Evolutionary conservation across 2,888 invertebrate species (phyloP).

Genomic region (Rotaria socialis): DNA sequence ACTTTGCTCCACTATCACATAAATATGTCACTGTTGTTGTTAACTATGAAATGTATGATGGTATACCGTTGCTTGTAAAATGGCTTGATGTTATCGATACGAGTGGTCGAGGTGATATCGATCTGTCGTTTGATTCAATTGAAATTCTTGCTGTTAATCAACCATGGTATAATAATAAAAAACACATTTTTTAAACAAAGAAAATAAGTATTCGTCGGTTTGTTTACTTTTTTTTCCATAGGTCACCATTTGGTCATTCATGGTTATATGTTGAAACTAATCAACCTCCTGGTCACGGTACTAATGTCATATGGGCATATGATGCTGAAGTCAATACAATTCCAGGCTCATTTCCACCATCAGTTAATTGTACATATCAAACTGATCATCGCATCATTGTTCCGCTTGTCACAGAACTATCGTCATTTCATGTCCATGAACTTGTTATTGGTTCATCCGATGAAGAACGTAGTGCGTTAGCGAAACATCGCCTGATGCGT

Average conservation of each 20-base stretch:
- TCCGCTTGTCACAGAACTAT: constrained; percentile 36
- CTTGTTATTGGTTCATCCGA: constrained; percentile 48
- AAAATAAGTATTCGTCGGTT: no score
- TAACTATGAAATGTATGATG: constrained; percentile 49
- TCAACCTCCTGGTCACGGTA: constrained; percentile 47
- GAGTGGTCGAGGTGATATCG: constrained; percentile 37
- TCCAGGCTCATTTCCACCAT: constrained; percentile 48
- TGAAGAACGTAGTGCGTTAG: constrained; percentile 47
- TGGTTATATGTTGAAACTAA: constrained; percentile 48
- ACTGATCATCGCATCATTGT: constrained; percentile 37
- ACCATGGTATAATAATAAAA: constrained; percentile 46
- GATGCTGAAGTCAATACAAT: constrained; percentile 47
- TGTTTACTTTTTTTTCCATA: neutral
- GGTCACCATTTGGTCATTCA: constrained; percentile 41
- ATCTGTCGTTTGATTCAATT: constrained; percentile 46
- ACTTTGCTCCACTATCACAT: constrained; percentile 47
- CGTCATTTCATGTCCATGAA: constrained; percentile 48
- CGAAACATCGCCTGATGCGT: constrained; percentile 46
- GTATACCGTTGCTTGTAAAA: constrained; percentile 48
- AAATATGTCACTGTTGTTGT: constrained; percentile 47
- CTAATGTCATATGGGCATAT: constrained; percentile 46
- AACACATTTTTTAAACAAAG: no score
- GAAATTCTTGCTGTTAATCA: constrained; percentile 48
- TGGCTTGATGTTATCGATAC: constrained; percentile 47
- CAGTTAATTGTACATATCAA: constrained; percentile 48